phyloP scores from a whole-genome alignment of 2,888 invertebrate species.

The Noctua janthe region DNA sequence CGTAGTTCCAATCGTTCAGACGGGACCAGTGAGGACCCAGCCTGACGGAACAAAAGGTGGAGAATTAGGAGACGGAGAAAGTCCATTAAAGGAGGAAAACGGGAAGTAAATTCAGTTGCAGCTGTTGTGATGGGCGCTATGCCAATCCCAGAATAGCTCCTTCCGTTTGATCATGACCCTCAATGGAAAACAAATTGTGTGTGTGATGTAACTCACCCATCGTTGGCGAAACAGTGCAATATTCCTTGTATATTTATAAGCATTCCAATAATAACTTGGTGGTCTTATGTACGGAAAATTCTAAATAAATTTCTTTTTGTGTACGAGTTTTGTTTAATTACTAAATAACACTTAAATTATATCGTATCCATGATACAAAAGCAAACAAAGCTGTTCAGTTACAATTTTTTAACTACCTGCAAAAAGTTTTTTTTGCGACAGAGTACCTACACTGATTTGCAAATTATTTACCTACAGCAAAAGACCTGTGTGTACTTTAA shows the following conservation, averaged over 20 bases:
- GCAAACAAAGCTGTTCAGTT: background rate
- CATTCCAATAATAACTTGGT: slow-evolving; percentile 6
- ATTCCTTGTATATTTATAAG: background rate
- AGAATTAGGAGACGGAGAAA: slow-evolving; percentile 55
- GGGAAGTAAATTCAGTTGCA: slow-evolving; percentile 58
- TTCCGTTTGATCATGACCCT: slow-evolving; percentile 18
- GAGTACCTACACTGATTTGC: background rate
- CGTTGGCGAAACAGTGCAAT: background rate
- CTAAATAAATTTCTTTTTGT: slow-evolving; percentile 23
- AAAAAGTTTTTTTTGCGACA: background rate
- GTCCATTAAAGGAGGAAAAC: slow-evolving; percentile 58
- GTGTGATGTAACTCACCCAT: background rate
- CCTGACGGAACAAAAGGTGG: slow-evolving; percentile 51
- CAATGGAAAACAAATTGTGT: slow-evolving; percentile 22
- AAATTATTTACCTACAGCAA: background rate
- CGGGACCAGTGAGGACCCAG: slow-evolving; percentile 83
- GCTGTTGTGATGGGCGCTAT: slow-evolving; percentile 15
- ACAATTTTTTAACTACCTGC: background rate
- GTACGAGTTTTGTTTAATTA: background rate
- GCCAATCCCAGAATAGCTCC: slow-evolving; percentile 51
- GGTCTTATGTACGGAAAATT: slow-evolving; percentile 2
- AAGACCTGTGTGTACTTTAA: background rate
- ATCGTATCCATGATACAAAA: background rate
- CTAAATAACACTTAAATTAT: too few species aligned
- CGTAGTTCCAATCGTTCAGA: slow-evolving; percentile 88